phyloP scores from a whole-genome alignment of 2,113 vertebrate genomes.

The Sus scrofa region T2T-Sscrofa CM000816.6:73845501-73846000 shows the following conservation, averaged over 20 bases:
- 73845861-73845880: not conserved
- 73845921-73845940: not conserved
- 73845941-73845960: not conserved
- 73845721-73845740: not conserved
- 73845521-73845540: not conserved
- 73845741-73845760: not conserved
- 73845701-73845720: not conserved
- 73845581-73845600: not conserved
- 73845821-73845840: not conserved
- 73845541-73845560: not conserved
- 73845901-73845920: not conserved
- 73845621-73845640: not conserved
- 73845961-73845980: too few relatives aligned
- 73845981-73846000: not conserved
- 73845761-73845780: not conserved
- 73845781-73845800: not conserved
- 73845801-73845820: too few relatives aligned
- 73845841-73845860: not conserved
- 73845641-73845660: not conserved
- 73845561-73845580: not conserved
- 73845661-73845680: rapidly evolving
- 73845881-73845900: not conserved
- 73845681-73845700: not conserved
- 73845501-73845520: not conserved
- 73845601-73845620: not conserved